Evolutionary conservation across 2,888 invertebrate genomes (phyloP), one percentile per base, ranked within the genome.

Genomic region (Drosophila kanekoi): DNA sequence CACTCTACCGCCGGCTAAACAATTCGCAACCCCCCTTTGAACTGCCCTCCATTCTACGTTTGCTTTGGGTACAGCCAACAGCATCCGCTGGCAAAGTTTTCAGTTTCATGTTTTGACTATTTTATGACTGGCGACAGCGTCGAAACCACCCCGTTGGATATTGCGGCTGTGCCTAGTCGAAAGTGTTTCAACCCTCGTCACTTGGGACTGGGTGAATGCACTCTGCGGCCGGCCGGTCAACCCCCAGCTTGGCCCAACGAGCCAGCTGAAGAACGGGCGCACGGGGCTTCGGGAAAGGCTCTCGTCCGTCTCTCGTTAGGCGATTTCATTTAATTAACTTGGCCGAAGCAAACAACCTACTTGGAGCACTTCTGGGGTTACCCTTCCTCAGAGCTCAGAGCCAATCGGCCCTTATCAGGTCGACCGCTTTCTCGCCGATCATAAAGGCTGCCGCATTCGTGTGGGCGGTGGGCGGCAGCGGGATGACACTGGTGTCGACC

Each of bases 351-450:
- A 75, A 62, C 57, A 72, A 61, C 63, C 14, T 38, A 40, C 60
- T 61, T 40, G 54, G 32, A 40, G 56, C 47, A 57, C 52, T 49
- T 59, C 18, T 40, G 20, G 16, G 2, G 8, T 8, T 8, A 8
- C 28, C 28, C 28, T 28, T 28, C 28, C 16, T 91, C 91, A 23
- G 28, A 28, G 13, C 14, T 72, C 63, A 84, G 8, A 47, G 57
- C 85, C 85, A 85, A 3, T 83, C 81, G 49, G 41, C 51, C 6
- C 62, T 66, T 9, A 96, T 94, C 90, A 96, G 92, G 89, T 96
- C 95, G 0, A 95, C 94, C 1, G 94, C 95, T 87, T 95, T 95
- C 90, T 96, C 96, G 0, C 95, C 96, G 49, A 96, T 94, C 94
- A 96, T 95, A 75, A 94, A 94, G 0, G 95, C 94, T 0, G 95